These are phyloP conservation scores for Sarcophaga carnaria DNA, from an alignment of 2,888 invertebrate genomes.

Conservation along the genomic window DNA sequence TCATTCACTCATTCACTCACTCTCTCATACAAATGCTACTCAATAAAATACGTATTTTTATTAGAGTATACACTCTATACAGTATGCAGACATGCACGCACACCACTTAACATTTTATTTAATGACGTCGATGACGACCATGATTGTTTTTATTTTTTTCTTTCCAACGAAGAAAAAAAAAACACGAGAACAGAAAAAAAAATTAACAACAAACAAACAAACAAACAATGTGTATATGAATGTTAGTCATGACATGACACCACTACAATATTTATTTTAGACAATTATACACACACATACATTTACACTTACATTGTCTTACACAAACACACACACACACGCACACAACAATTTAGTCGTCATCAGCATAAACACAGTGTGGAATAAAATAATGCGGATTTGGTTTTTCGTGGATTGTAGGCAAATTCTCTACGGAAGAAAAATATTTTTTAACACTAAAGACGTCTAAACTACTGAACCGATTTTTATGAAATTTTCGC, in stretches of 20 bases:
- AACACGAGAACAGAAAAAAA: neutral
- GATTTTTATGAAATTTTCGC: too few relatives aligned
- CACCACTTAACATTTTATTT: conserved; percentile 58
- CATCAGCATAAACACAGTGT: too few relatives aligned
- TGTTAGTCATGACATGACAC: conserved; percentile 62
- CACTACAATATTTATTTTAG: conserved; percentile 43
- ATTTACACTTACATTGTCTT: conserved; percentile 1
- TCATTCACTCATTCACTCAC: too few relatives aligned
- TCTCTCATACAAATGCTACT: too few relatives aligned
- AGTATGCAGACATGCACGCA: neutral
- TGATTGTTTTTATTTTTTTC: conserved; percentile 53
- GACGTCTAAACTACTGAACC: too few relatives aligned
- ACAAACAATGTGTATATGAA: conserved; percentile 24
- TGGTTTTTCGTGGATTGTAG: too few relatives aligned
- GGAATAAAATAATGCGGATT: too few relatives aligned
- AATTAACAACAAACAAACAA: too few relatives aligned
- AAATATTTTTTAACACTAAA: too few relatives aligned
- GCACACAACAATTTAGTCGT: neutral
- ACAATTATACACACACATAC: conserved; percentile 4
- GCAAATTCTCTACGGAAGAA: too few relatives aligned
- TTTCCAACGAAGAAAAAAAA: conserved; percentile 26
- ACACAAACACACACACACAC: neutral
- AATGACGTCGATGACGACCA: conserved; percentile 69
- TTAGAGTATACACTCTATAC: neutral
- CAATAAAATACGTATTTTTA: neutral